These are phyloP conservation scores for Planiliza haematocheilus DNA, from an alignment of 2,113 vertebrate genomes.

Conservation along the genomic window DNA sequence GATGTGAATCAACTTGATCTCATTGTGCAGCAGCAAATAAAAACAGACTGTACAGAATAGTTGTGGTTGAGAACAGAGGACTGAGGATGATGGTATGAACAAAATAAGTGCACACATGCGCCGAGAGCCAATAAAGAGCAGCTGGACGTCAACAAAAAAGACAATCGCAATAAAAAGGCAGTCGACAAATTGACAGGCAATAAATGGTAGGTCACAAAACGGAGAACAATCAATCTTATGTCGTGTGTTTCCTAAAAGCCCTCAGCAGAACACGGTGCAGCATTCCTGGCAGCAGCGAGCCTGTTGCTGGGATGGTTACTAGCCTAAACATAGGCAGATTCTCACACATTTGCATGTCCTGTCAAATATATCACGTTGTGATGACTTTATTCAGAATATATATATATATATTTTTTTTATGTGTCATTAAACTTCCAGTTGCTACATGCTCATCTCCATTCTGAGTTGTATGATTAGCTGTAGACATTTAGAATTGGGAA, in stretches of 20 bases:
- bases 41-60: no score
- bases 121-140: background rate
- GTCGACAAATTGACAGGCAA: slow-evolving; percentile 52
- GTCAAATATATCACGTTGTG: no score
- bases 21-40: no score
- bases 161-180: slow-evolving; percentile 35
- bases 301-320: slow-evolving; percentile 59
- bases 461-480: slow-evolving; percentile 21
- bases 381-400: no score
- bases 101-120: background rate
- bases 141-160: background rate
- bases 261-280: slow-evolving; percentile 28
- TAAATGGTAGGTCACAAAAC: slow-evolving; percentile 49
- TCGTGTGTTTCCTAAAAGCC: slow-evolving; percentile 30
- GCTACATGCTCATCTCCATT: slow-evolving; percentile 29
- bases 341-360: background rate
- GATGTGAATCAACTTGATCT: no score
- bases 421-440: slow-evolving; percentile 27
- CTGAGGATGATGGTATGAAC: background rate
- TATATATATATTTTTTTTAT: slow-evolving; percentile 36
- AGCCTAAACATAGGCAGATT: slow-evolving; percentile 1
- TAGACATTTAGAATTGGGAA: slow-evolving; percentile 35
- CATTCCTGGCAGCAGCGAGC: slow-evolving; percentile 63
- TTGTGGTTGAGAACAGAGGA: background rate
- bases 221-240: slow-evolving; percentile 46